phyloP scores from a whole-genome alignment of 2,113 vertebrate genomes.

The Carlito syrichta region DNA sequence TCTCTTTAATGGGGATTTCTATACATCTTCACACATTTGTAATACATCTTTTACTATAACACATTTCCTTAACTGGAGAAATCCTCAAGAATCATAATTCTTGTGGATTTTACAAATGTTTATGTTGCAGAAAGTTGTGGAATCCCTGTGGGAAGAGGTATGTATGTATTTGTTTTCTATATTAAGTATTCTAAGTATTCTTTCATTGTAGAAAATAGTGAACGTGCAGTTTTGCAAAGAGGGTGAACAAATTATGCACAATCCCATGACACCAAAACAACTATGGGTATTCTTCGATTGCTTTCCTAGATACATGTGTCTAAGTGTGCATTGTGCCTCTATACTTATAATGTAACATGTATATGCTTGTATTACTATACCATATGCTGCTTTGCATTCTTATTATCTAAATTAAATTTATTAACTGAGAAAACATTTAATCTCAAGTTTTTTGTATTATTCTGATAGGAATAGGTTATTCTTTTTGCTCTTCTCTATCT shows the following conservation, averaged over 20 bases:
- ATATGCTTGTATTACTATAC: not conserved
- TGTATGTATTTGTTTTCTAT: too few species aligned
- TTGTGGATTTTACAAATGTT: not conserved
- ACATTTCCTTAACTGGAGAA: not conserved
- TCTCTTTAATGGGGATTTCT: not conserved
- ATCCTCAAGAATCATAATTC: too few species aligned
- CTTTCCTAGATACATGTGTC: not conserved
- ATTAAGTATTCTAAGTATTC: not conserved
- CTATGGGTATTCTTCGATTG: not conserved
- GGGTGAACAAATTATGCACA: not conserved
- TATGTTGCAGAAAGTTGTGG: not conserved
- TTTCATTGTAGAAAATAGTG: not conserved
- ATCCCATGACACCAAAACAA: not conserved
- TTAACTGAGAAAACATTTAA: not conserved
- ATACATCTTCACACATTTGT: not conserved
- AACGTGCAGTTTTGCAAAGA: not conserved
- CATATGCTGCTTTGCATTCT: not conserved
- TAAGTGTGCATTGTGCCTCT: not conserved
- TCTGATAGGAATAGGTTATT: not conserved
- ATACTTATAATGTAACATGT: not conserved
- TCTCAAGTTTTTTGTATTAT: not conserved
- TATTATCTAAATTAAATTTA: not conserved
- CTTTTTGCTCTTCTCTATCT: not conserved
- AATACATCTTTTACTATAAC: not conserved
- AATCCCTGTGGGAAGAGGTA: not conserved